Percentiles rank a stretch among this genome's conserved stretches.
Evolutionary conservation across 92 coral and sea anemone genomes (phyloP).

Genomic region (Zoanthus sociatus): DNA sequence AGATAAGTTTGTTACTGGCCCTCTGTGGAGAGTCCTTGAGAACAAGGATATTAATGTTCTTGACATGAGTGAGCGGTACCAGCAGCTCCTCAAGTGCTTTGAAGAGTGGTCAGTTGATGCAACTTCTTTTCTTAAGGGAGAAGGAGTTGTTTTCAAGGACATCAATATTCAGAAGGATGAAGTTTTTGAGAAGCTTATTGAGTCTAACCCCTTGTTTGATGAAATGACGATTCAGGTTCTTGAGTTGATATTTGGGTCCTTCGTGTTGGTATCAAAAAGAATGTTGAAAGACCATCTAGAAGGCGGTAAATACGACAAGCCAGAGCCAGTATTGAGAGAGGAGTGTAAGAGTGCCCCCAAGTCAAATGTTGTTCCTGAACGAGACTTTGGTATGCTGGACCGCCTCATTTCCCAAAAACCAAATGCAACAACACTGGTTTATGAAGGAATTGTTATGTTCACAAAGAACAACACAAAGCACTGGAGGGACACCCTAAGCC

Average conservation of each 20-base stretch:
- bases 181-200: conserved; percentile 17
- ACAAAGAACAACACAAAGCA: conserved; percentile 17
- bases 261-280: conserved; percentile 20
- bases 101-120: too few species aligned
- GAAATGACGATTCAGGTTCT: conserved; percentile 36
- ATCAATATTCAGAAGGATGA: neutral
- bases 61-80: too few species aligned
- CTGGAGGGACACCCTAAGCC: conserved; percentile 25
- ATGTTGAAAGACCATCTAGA: conserved; percentile 38
- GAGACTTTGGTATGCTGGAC: conserved; percentile 22
- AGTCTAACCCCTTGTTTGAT: conserved; percentile 3
- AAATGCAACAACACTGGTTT: conserved; percentile 40
- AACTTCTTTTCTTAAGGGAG: too few species aligned
- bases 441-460: conserved; percentile 41
- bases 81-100: too few species aligned
- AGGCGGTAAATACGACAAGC: conserved; percentile 3
- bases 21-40: too few species aligned
- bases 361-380: conserved; percentile 27
- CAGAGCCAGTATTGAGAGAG: neutral
- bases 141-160: neutral
- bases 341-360: conserved; percentile 1
- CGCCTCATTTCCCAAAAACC: neutral
- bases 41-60: too few species aligned
- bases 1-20: too few species aligned
- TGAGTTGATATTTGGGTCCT: conserved; percentile 40